A percentile compares a stretch with the other conserved stretches of the same genome.
Conservation (phyloP, 2,113 vertebrate species). For the Seriola rivoliana region DNA sequence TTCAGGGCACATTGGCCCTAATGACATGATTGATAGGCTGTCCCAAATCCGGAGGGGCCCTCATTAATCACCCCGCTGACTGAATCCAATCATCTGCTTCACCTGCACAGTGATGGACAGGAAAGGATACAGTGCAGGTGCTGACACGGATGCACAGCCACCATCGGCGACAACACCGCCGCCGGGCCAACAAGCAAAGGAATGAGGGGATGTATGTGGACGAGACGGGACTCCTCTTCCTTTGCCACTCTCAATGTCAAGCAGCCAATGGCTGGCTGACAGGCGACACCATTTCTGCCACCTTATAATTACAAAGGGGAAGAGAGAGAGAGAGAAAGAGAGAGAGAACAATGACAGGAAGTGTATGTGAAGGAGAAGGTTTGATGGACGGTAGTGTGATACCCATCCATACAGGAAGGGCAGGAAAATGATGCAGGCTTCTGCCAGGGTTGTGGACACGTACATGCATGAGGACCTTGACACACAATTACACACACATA, state of each 20-base stretch:
- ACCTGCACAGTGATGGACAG: constrained; percentile 98
- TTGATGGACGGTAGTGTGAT: constrained; percentile 78
- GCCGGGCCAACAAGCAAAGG: constrained; percentile 65
- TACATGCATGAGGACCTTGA: constrained; percentile 73
- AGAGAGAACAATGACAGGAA: constrained; percentile 79
- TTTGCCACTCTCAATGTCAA: constrained; percentile 92
- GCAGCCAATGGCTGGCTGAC: constrained; percentile 85
- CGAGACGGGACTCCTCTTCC: constrained; percentile 75
- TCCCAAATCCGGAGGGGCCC: constrained; percentile 97
- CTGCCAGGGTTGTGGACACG: constrained; percentile 58
- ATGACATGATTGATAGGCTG: constrained; percentile 99
- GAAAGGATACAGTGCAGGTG: constrained; percentile 94
- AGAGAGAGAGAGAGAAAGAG: constrained; percentile 51
- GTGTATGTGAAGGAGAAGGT: constrained; percentile 75
- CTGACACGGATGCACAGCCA: constrained; percentile 90
- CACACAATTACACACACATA: constrained; percentile 74
- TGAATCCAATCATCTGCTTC: constrained; percentile 99
- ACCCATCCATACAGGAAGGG: constrained; percentile 77
- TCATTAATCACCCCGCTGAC: constrained; percentile 99
- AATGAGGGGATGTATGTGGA: constrained; percentile 71
- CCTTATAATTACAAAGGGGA: constrained; percentile 80
- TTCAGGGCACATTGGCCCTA: constrained; percentile 99
- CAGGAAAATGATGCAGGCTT: constrained; percentile 70
- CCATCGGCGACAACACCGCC: constrained; percentile 76
- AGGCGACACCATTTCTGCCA: constrained; percentile 84